Evolutionary conservation across 2,888 invertebrate species (phyloP).

Genomic region (Mycogona germanica): DNA sequence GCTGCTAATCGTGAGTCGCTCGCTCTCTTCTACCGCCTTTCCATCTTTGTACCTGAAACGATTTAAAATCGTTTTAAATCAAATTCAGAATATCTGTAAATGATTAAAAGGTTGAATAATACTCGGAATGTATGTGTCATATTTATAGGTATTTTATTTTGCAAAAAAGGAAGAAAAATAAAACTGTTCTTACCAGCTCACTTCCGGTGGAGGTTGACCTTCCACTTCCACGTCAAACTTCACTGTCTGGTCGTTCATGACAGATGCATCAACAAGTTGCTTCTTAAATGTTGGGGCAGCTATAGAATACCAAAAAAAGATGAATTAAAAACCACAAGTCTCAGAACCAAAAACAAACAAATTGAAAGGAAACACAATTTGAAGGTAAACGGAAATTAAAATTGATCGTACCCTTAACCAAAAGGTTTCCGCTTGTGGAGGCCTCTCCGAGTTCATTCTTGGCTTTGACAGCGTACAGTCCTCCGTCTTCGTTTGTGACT

Average conservation of each 20-base stretch:
- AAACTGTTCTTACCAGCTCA: too few species aligned
- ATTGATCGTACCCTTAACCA: conserved; percentile 51
- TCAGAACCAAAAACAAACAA: conserved; percentile 12
- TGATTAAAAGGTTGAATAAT: too few species aligned
- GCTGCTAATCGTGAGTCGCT: conserved; percentile 56
- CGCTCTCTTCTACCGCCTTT: conserved; percentile 56
- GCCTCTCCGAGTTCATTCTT: conserved; percentile 74
- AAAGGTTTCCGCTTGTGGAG: conserved; percentile 54
- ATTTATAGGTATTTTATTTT: not conserved
- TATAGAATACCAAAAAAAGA: conserved; percentile 22
- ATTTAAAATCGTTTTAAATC: not conserved
- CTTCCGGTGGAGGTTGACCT: conserved; percentile 65
- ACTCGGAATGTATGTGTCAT: too few species aligned
- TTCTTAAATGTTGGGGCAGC: conserved; percentile 74
- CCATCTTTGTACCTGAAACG: conserved; percentile 63
- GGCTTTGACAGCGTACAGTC: conserved; percentile 72
- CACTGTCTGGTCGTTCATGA: conserved; percentile 55
- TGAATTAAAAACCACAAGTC: not conserved
- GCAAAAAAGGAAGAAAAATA: conserved; percentile 23
- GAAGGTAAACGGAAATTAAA: too few species aligned
- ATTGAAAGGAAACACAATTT: conserved; percentile 5
- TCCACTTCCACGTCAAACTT: conserved; percentile 71
- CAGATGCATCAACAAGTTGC: conserved; percentile 61
- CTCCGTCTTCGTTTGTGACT: conserved; percentile 35
- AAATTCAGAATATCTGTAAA: too few species aligned